phyloP scores from a whole-genome alignment of 2,888 invertebrate species.

The Brenthis ino region DNA sequence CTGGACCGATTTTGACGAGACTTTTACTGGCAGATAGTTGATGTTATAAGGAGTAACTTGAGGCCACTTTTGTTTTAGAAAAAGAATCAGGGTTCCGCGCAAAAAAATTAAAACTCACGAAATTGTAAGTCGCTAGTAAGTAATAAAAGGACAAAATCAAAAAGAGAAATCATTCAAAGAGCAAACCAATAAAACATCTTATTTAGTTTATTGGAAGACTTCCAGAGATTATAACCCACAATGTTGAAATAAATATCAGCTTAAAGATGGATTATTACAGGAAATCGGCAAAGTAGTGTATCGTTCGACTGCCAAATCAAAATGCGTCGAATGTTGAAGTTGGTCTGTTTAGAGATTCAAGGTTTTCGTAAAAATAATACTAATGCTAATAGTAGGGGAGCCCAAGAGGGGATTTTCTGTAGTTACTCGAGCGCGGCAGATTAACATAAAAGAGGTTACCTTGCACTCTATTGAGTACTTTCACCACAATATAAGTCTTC shows the following conservation, averaged over 20 bases:
- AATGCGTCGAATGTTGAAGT: conserved; percentile 38
- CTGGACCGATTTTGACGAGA: too few relatives aligned
- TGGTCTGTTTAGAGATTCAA: conserved; percentile 18
- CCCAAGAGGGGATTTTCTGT: too few relatives aligned
- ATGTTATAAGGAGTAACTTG: too few relatives aligned
- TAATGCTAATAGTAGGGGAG: too few relatives aligned
- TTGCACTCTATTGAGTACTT: too few relatives aligned
- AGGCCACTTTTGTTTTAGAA: too few relatives aligned
- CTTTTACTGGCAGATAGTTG: too few relatives aligned
- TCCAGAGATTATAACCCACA: conserved; percentile 17
- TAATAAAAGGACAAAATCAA: neutral
- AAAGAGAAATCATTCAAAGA: neutral
- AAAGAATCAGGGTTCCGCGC: too few relatives aligned
- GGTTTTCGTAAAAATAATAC: conserved; percentile 19
- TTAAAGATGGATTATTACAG: conserved; percentile 20
- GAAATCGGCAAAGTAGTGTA: conserved; percentile 37
- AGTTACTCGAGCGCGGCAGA: too few relatives aligned
- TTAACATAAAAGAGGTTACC: too few relatives aligned
- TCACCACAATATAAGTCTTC: too few relatives aligned
- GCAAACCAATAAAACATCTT: conserved; percentile 9
- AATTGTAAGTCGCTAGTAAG: neutral
- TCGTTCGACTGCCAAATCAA: conserved; percentile 42
- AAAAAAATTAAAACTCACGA: neutral
- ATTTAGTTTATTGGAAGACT: conserved; percentile 20
- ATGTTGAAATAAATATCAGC: conserved; percentile 9